phyloP scores from a whole-genome alignment of 2,888 invertebrate species.

The Julus scanicus region DNA sequence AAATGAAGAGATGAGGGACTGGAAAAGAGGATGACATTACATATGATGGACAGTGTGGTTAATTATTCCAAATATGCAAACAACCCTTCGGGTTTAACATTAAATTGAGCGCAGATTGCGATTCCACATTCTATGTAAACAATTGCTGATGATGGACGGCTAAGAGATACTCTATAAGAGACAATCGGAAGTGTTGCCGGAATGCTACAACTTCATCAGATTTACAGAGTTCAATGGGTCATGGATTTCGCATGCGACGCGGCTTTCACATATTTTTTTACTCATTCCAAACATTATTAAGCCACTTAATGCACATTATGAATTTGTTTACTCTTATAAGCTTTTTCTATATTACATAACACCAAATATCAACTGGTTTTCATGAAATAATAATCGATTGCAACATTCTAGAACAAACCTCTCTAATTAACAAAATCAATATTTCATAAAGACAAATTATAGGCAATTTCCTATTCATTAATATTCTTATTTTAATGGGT shows the following conservation, averaged over 20 bases:
- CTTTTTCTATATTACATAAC: no score
- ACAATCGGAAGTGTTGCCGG: not conserved
- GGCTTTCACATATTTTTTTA: not conserved
- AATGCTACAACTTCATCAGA: not conserved
- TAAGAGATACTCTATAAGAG: not conserved
- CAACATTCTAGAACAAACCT: no score
- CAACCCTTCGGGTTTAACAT: not conserved
- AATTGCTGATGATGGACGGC: not conserved
- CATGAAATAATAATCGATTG: no score
- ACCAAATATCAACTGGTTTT: no score
- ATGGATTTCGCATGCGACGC: not conserved
- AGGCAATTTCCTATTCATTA: no score
- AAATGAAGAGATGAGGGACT: conserved; percentile 18
- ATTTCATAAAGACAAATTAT: no score
- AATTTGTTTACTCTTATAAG: no score
- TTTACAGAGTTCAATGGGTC: not conserved
- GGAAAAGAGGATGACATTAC: conserved; percentile 25
- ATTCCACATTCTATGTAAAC: not conserved
- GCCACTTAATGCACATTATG: no score
- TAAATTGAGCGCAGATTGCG: conserved; percentile 9
- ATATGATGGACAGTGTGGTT: conserved; percentile 19
- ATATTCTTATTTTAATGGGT: no score
- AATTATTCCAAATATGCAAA: conserved; percentile 4
- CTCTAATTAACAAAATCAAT: no score
- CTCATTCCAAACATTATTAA: not conserved